phyloP scores from a whole-genome alignment of 2,113 vertebrate genomes.

The Oceanodroma tethys region DNA sequence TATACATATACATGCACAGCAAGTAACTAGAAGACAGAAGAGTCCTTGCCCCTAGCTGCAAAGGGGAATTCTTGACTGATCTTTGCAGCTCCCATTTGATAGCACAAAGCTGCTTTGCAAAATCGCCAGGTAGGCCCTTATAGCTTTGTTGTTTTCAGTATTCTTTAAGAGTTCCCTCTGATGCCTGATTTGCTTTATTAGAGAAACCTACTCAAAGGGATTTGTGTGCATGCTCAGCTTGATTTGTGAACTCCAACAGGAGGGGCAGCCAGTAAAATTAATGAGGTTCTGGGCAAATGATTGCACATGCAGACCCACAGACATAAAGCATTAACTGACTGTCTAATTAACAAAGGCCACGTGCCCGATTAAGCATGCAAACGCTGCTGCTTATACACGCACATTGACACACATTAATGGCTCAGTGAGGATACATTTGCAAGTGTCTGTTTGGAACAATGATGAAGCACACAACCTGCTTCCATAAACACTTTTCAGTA shows the following conservation, averaged over 20 bases:
- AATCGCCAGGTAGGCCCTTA: background rate
- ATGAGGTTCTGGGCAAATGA: slow-evolving; percentile 66
- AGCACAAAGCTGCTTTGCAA: background rate
- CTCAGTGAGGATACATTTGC: slow-evolving; percentile 35
- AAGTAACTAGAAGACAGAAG: background rate
- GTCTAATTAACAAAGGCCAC: slow-evolving; percentile 67
- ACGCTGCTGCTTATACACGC: background rate
- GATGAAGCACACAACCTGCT: slow-evolving; percentile 27
- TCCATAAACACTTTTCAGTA: slow-evolving; percentile 27
- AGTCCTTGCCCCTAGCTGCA: background rate
- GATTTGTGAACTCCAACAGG: slow-evolving; percentile 67
- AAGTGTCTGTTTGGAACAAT: slow-evolving; percentile 23
- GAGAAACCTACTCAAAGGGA: slow-evolving; percentile 56
- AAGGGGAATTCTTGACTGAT: background rate
- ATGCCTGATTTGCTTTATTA: slow-evolving; percentile 54
- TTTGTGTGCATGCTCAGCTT: slow-evolving; percentile 59
- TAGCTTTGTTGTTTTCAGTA: slow-evolving; percentile 4
- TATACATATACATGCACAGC: background rate
- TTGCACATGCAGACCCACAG: slow-evolving; percentile 55
- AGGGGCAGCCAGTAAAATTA: slow-evolving; percentile 66
- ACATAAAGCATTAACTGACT: slow-evolving; percentile 63
- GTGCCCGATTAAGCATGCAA: slow-evolving; percentile 55
- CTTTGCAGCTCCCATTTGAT: background rate
- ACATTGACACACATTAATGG: slow-evolving; percentile 38
- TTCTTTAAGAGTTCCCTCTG: slow-evolving; percentile 28